Evolutionary conservation across 2,113 vertebrate species (phyloP).

Genomic region (Oryzias melastigma): DNA sequence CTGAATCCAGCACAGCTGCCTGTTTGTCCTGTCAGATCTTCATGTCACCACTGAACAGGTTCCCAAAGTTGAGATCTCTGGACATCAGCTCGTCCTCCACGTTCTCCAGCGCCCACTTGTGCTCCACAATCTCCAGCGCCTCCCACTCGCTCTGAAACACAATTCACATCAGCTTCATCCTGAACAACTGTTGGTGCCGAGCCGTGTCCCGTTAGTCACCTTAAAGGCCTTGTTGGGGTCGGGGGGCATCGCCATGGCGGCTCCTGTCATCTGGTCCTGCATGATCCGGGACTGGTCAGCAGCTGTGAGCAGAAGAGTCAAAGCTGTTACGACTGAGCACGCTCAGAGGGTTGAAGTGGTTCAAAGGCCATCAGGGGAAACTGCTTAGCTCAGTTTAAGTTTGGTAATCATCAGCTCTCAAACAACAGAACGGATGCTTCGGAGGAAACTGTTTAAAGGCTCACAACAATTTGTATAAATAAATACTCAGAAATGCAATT

Average conservation of each 20-base stretch:
- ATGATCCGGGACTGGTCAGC: conserved; percentile 78
- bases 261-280: conserved; percentile 83
- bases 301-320: conserved; percentile 49
- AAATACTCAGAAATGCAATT: no score
- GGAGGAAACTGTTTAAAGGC: no score
- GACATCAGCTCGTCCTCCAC: conserved; percentile 83
- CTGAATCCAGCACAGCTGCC: neutral
- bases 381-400: neutral
- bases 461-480: no score
- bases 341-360: no score
- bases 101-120: conserved; percentile 82
- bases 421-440: no score
- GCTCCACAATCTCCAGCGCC: conserved; percentile 83
- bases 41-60: conserved; percentile 61
- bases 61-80: conserved; percentile 74
- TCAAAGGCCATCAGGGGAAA: no score
- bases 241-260: conserved; percentile 76
- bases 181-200: no score
- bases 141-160: conserved; percentile 83
- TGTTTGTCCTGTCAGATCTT: conserved; percentile 17
- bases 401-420: no score
- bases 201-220: conserved; percentile 49
- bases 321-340: neutral
- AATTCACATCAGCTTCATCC: neutral
- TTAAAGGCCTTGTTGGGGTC: conserved; percentile 85